Conservation (phyloP, 2,113 vertebrate genomes). For the Sapajus apella region DNA sequence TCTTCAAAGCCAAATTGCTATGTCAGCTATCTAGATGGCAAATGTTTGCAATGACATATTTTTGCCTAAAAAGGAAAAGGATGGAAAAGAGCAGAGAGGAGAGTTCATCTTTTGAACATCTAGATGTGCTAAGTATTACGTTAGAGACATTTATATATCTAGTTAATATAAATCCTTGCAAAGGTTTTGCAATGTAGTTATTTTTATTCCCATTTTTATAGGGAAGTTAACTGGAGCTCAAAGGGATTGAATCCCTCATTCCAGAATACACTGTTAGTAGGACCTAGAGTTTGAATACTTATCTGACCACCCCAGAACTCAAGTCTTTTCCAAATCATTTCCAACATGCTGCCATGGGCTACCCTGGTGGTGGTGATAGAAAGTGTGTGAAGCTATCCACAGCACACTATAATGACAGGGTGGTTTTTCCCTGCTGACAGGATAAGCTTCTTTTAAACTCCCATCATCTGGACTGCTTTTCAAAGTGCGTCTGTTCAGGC, state of each 20-base stretch:
- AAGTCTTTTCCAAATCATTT: not conserved
- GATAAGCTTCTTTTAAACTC: not conserved
- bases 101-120: not conserved
- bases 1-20: not conserved
- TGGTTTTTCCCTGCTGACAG: not conserved
- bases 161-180: not conserved
- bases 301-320: not conserved
- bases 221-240: not conserved
- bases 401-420: not conserved
- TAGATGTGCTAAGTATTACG: not conserved
- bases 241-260: not conserved
- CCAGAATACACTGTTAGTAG: not conserved
- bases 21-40: not conserved
- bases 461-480: not conserved
- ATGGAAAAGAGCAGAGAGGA: not conserved
- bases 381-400: not conserved
- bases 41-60: not conserved
- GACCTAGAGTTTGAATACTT: not conserved
- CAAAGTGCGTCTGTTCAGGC: not conserved
- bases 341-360: too few relatives aligned
- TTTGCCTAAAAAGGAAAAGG: constrained; percentile 45
- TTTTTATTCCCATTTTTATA: not conserved
- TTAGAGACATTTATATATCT: not conserved
- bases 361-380: fast-evolving
- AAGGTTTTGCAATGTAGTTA: not conserved